phyloP scores from a whole-genome alignment of 2,888 invertebrate genomes.

The Cephus runcator region DNA sequence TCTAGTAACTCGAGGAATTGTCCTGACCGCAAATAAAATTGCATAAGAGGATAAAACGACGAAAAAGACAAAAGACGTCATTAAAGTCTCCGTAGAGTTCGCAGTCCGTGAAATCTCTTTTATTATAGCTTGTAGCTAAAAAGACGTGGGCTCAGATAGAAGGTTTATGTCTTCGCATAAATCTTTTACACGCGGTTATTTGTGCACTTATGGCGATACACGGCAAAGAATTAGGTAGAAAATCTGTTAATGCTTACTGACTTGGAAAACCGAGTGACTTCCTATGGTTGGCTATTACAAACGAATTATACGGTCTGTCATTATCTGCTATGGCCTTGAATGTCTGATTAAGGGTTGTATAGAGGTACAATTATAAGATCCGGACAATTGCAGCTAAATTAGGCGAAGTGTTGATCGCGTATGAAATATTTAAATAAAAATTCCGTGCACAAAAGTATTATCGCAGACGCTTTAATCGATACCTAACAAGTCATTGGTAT shows the following conservation, averaged over 20 bases:
- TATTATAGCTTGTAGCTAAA: background rate
- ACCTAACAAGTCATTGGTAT: background rate
- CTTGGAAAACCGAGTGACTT: background rate
- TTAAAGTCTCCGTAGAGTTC: background rate
- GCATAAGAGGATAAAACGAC: background rate
- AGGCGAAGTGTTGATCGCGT: background rate
- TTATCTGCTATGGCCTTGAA: slow-evolving; percentile 15
- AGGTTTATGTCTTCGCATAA: background rate
- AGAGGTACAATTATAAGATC: background rate
- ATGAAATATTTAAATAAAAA: background rate
- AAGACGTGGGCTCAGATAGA: background rate
- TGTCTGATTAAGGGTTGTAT: slow-evolving; percentile 11
- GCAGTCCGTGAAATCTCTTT: background rate
- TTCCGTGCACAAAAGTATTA: background rate
- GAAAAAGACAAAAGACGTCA: background rate
- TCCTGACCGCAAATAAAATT: background rate
- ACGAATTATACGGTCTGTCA: background rate
- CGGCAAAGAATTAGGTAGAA: background rate
- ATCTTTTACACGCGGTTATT: background rate
- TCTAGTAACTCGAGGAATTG: background rate
- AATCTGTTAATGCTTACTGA: background rate
- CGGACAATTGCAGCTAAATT: background rate
- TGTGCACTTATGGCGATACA: background rate
- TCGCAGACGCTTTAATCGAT: background rate
- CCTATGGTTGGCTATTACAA: background rate